phyloP scores from a whole-genome alignment of 2,113 vertebrate genomes.

The Urocitellus parryii region DNA sequence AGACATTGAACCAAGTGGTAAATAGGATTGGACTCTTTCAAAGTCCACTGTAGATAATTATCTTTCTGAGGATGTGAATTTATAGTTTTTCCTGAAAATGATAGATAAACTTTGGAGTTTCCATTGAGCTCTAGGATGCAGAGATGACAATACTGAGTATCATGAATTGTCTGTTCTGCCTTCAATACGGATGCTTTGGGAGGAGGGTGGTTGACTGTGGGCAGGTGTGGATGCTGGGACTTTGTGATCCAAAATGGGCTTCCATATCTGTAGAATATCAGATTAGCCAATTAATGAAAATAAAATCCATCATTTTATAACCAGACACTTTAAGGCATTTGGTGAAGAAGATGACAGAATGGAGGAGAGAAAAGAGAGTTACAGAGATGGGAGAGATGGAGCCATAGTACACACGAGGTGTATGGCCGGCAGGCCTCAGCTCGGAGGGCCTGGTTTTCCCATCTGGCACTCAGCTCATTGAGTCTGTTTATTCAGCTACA shows the following conservation, averaged over 20 bases:
- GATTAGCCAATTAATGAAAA: not conserved
- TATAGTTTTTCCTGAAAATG: not conserved
- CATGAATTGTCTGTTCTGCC: not conserved
- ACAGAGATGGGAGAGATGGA: not conserved
- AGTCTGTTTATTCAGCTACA: constrained; percentile 81
- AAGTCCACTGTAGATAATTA: not conserved
- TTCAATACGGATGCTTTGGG: not conserved
- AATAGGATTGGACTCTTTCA: not conserved
- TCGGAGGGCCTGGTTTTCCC: constrained; percentile 70
- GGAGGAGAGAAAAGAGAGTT: not conserved
- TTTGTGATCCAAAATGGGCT: not conserved
- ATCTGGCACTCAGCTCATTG: constrained; percentile 74
- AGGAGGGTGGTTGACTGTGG: not conserved
- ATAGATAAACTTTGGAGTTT: not conserved
- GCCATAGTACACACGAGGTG: accelerated
- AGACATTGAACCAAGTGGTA: not conserved
- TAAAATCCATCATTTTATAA: not conserved
- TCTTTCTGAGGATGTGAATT: not conserved
- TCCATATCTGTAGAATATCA: not conserved
- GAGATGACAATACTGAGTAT: not conserved
- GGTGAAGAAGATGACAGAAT: not conserved
- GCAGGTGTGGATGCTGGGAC: not conserved
- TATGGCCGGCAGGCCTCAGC: not conserved
- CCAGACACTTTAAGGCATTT: not conserved
- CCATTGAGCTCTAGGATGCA: not conserved